Conservation (phyloP, 2,797 vertebrate species). For the Anas acuta region DNA sequence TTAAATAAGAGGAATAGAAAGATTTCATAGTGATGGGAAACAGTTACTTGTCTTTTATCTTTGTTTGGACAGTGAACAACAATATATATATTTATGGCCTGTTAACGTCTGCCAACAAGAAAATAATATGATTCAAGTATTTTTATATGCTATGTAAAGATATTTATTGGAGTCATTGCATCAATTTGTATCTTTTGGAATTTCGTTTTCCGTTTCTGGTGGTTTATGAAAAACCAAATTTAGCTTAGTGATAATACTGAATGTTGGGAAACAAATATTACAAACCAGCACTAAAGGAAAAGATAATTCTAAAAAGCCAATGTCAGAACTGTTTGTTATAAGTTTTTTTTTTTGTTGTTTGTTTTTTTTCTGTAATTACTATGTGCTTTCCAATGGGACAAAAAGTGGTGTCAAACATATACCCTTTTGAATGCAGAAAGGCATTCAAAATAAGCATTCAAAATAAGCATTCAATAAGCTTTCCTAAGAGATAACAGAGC, state of each 20-base stretch:
- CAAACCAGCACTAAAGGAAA: slow-evolving; percentile 31
- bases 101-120: slow-evolving; percentile 28
- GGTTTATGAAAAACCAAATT: slow-evolving; percentile 44
- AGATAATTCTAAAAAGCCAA: neutral
- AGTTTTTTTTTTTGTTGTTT: no score
- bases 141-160: neutral
- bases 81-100: slow-evolving; percentile 16
- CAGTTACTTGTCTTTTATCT: slow-evolving; percentile 43
- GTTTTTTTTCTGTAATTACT: slow-evolving; percentile 16
- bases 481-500: slow-evolving; percentile 45
- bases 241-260: slow-evolving; percentile 17
- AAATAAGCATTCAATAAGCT: no score
- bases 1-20: slow-evolving; percentile 31
- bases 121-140: slow-evolving; percentile 13
- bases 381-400: slow-evolving; percentile 34
- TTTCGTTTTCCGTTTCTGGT: slow-evolving; percentile 51
- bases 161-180: neutral
- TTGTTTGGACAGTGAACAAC: slow-evolving; percentile 22
- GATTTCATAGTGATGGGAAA: slow-evolving; percentile 46
- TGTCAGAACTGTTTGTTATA: no score
- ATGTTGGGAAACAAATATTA: slow-evolving; percentile 55
- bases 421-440: neutral
- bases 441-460: no score
- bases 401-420: neutral
- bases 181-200: slow-evolving; percentile 47